Evolutionary conservation across 2,113 vertebrate genomes (phyloP).

Genomic region (Gnathonemus echidnorhynchus): DNA sequence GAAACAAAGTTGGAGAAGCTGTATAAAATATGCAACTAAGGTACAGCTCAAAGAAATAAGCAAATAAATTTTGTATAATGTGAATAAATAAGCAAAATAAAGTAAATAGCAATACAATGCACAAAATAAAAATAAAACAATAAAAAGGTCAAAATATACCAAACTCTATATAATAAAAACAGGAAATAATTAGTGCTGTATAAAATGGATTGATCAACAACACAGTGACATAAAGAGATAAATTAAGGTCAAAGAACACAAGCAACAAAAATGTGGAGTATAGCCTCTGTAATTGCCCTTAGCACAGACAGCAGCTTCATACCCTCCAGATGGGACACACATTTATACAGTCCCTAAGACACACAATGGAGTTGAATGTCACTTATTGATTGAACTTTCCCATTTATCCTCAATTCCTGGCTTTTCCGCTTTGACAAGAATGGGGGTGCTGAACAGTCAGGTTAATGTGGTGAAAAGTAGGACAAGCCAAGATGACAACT

Average conservation of each 20-base stretch:
- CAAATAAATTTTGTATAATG: not conserved
- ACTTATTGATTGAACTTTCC: not conserved
- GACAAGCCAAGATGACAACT: not conserved
- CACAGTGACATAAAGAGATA: not conserved
- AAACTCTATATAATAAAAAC: not conserved
- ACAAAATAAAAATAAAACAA: not conserved
- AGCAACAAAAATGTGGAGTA: not conserved
- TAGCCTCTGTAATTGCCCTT: not conserved
- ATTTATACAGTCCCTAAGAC: not conserved
- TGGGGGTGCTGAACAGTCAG: not conserved
- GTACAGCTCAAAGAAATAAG: not conserved
- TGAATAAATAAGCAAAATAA: not conserved
- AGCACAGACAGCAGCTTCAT: not conserved
- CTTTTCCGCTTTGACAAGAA: conserved; percentile 3
- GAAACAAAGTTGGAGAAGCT: not conserved
- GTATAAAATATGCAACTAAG: not conserved
- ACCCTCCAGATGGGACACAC: not conserved
- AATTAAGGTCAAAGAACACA: not conserved
- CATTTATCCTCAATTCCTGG: not conserved
- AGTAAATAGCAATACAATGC: not conserved
- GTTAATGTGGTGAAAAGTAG: not conserved
- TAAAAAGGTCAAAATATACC: not conserved
- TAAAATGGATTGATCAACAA: not conserved
- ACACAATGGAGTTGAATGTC: not conserved
- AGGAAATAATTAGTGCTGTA: not conserved